Evolutionary conservation across 2,888 invertebrate genomes (phyloP).

Genomic region (Gonocerus acuteangulatus): DNA sequence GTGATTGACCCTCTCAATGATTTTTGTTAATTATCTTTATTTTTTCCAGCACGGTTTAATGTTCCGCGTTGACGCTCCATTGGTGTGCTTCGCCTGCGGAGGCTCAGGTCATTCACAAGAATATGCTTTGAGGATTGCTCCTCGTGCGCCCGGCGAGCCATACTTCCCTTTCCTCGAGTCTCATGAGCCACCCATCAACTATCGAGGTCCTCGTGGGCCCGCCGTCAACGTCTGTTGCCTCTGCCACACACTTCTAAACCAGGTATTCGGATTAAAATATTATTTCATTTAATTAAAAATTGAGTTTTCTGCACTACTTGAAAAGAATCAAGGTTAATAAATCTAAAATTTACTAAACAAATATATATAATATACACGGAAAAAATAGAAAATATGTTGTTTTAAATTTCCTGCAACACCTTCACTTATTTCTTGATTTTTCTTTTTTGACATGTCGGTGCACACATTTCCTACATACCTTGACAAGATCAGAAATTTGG

Average conservation of each 20-base stretch:
- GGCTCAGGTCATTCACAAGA: conserved; percentile 57
- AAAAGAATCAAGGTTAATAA: too few species aligned
- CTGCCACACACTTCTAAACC: conserved; percentile 62
- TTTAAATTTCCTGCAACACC: background rate
- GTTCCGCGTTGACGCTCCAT: background rate
- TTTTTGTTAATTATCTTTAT: too few species aligned
- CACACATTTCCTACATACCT: too few species aligned
- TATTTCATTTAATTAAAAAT: background rate
- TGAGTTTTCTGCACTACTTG: background rate
- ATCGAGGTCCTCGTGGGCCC: conserved; percentile 42
- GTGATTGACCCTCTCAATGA: too few species aligned
- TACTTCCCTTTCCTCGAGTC: conserved; percentile 87
- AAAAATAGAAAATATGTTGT: background rate
- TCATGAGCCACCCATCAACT: conserved; percentile 78
- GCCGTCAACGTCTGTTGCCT: conserved; percentile 60
- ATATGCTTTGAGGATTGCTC: conserved; percentile 55
- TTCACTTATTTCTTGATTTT: background rate
- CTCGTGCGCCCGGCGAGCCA: conserved; percentile 64
- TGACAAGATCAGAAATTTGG: too few species aligned
- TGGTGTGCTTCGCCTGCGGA: conserved; percentile 63
- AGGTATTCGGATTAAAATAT: background rate
- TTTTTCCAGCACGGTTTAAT: too few species aligned
- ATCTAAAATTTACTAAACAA: too few species aligned
- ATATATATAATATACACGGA: too few species aligned
- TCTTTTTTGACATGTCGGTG: too few species aligned